Conservation (phyloP, 2,888 invertebrate species). For the Lepidochrysops patricia region DNA sequence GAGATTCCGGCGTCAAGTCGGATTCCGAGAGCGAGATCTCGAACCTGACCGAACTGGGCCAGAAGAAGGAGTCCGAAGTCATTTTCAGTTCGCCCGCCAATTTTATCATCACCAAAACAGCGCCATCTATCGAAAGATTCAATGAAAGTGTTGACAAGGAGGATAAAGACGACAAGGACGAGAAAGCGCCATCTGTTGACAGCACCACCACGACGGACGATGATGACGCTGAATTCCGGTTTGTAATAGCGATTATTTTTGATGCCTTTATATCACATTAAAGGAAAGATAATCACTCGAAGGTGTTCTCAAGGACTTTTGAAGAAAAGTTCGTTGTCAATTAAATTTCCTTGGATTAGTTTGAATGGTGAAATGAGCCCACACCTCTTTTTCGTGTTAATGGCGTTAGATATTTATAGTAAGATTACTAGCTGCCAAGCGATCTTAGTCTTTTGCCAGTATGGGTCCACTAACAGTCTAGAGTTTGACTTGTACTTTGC, state of each 20-base stretch:
- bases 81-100: constrained; percentile 50
- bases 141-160: constrained; percentile 18
- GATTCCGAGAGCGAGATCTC: constrained; percentile 56
- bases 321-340: too few species aligned
- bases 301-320: too few species aligned
- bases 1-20: constrained; percentile 47
- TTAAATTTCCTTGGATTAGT: too few species aligned
- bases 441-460: too few species aligned
- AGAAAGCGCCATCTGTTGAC: constrained; percentile 17
- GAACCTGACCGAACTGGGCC: constrained; percentile 24
- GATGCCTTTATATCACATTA: background rate
- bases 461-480: too few species aligned
- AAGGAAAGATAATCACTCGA: too few species aligned
- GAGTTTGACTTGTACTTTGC: too few species aligned
- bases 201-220: constrained; percentile 11
- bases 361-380: too few species aligned
- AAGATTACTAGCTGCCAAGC: too few species aligned
- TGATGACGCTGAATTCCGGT: constrained; percentile 9
- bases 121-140: constrained; percentile 55
- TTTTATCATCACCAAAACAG: constrained; percentile 56
- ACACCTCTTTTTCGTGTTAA: too few species aligned
- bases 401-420: too few species aligned
- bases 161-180: constrained; percentile 34
- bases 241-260: background rate
- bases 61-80: constrained; percentile 30